Evolutionary conservation across 2,113 vertebrate genomes (phyloP).

Genomic region (Platanista minor): DNA sequence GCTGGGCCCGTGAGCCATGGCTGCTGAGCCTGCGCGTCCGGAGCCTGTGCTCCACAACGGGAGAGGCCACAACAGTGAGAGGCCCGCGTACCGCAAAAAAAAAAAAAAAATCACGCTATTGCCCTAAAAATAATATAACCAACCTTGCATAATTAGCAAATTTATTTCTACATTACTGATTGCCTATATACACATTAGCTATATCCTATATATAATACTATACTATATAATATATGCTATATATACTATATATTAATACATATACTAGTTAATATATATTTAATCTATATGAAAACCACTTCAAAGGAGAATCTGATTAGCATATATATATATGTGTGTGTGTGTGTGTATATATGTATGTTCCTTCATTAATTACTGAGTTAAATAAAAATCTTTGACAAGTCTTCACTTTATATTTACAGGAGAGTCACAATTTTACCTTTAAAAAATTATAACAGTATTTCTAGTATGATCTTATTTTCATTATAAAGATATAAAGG

Average conservation of each 20-base stretch:
- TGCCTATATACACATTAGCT: neutral
- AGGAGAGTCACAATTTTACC: neutral
- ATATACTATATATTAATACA: neutral
- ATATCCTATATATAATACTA: no score
- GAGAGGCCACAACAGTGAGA: no score
- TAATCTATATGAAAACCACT: no score
- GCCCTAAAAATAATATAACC: neutral
- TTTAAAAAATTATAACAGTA: neutral
- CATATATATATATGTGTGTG: no score
- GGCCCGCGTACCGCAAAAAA: no score
- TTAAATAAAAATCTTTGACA: constrained; percentile 15
- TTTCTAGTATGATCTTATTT: neutral
- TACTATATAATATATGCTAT: neutral
- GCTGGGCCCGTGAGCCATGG: no score
- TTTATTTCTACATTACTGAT: neutral
- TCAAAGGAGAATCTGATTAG: no score
- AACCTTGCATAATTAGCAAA: neutral
- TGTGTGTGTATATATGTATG: no score
- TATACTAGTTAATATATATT: neutral
- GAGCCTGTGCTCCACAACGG: no score
- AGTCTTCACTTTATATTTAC: neutral
- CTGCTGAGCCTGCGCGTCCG: no score
- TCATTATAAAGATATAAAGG: neutral
- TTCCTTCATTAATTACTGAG: neutral
- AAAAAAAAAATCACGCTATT: neutral